These are phyloP conservation scores for Phocides pigmalion DNA, from an alignment of 1,140 invertebrate species.

Conservation along the genomic window DNA sequence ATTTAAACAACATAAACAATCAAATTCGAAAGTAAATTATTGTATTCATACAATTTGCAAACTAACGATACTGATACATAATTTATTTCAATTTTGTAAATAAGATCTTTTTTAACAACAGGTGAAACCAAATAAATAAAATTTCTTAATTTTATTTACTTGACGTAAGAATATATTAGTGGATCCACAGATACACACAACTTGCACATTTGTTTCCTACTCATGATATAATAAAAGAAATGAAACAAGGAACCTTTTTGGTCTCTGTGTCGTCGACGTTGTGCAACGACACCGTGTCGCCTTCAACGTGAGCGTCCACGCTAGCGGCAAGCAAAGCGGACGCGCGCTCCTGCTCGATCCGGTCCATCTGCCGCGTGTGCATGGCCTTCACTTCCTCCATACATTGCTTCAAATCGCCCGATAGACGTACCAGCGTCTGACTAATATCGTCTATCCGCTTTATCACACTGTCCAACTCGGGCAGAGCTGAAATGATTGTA, in stretches of 20 bases:
- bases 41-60: no score
- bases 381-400: constrained; percentile 87
- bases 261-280: constrained; percentile 60
- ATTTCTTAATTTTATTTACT: no score
- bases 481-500: constrained; percentile 56
- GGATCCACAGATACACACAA: no score
- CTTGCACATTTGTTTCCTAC: no score
- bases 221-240: no score
- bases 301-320: constrained; percentile 85
- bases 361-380: constrained; percentile 85
- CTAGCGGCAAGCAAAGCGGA: constrained; percentile 87
- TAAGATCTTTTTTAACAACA: no score
- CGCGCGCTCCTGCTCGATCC: constrained; percentile 87
- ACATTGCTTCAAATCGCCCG: constrained; percentile 87
- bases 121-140: no score
- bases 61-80: no score
- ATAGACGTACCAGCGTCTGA: constrained; percentile 86
- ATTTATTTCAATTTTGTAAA: no score
- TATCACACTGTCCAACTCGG: constrained; percentile 84
- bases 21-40: no score
- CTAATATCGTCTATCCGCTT: constrained; percentile 89
- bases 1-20: no score
- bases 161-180: no score
- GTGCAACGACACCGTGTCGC: constrained; percentile 63
- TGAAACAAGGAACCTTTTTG: constrained; percentile 64